Evolutionary conservation across 2,888 invertebrate species (phyloP).

Genomic region (Ariolimax columbianus): DNA sequence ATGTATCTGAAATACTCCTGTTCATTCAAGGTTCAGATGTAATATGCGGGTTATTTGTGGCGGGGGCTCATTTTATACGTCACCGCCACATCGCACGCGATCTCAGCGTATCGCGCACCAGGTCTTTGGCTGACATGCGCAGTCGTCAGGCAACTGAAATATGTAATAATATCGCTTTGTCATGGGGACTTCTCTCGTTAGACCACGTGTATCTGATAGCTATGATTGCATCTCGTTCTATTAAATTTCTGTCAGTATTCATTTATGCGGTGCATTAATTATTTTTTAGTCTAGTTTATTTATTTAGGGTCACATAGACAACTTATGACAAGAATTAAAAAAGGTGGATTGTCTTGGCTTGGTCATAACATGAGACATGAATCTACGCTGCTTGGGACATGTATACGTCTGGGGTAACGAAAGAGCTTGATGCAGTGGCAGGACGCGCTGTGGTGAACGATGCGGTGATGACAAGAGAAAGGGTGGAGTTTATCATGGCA

Average conservation of each 20-base stretch:
- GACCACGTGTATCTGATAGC: no score
- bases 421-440: no score
- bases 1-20: background rate
- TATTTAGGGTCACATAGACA: no score
- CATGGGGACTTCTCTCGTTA: background rate
- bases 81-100: background rate
- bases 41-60: background rate
- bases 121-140: slow-evolving; percentile 12
- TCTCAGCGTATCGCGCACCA: background rate
- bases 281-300: background rate
- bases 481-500: no score
- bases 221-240: background rate
- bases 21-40: background rate
- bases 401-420: no score
- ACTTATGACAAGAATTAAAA: no score
- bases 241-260: no score
- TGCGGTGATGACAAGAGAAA: no score
- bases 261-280: background rate
- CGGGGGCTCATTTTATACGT: background rate
- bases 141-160: background rate
- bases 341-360: no score
- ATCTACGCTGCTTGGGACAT: no score
- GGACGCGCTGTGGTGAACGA: no score
- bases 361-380: no score
- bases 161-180: slow-evolving; percentile 13